Percentiles rank a stretch among this genome's conserved stretches.
These are phyloP conservation scores for Drosophila stalkeri DNA, from an alignment of 2,888 invertebrate species.

Conservation along the genomic window DNA sequence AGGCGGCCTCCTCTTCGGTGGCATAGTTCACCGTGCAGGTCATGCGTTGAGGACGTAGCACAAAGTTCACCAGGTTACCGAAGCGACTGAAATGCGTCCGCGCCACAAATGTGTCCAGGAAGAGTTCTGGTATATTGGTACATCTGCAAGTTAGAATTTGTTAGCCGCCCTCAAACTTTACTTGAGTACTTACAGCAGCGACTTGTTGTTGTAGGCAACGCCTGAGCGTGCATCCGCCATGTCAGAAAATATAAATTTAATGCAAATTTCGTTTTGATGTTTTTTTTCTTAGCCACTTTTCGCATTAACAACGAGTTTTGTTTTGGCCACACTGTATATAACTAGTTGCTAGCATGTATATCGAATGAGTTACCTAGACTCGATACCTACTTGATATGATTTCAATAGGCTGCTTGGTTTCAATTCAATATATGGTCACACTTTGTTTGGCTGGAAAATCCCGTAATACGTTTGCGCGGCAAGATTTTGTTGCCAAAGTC, in stretches of 20 bases:
- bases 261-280: background rate
- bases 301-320: background rate
- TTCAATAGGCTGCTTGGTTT: background rate
- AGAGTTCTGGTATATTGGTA: slow-evolving; percentile 88
- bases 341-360: background rate
- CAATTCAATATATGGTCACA: background rate
- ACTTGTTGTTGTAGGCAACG: slow-evolving; percentile 54
- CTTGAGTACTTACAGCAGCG: slow-evolving; percentile 54
- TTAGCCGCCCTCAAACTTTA: background rate
- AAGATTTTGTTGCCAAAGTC: background rate
- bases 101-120: slow-evolving; percentile 88
- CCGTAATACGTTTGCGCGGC: slow-evolving; percentile 3
- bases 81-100: slow-evolving; percentile 90
- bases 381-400: too few relatives aligned
- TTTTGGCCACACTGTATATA: slow-evolving; percentile 4
- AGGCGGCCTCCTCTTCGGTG: slow-evolving; percentile 87
- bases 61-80: slow-evolving; percentile 89
- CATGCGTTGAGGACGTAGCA: slow-evolving; percentile 88
- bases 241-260: background rate
- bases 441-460: too few relatives aligned
- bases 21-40: slow-evolving; percentile 90
- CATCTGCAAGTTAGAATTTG: slow-evolving; percentile 83
- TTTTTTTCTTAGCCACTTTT: background rate
- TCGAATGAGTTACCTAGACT: background rate
- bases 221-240: slow-evolving; percentile 45